Percentiles rank a stretch among this genome's conserved stretches.
Conservation (phyloP, 2,888 invertebrate species). For the Thereva nobilitata region DNA sequence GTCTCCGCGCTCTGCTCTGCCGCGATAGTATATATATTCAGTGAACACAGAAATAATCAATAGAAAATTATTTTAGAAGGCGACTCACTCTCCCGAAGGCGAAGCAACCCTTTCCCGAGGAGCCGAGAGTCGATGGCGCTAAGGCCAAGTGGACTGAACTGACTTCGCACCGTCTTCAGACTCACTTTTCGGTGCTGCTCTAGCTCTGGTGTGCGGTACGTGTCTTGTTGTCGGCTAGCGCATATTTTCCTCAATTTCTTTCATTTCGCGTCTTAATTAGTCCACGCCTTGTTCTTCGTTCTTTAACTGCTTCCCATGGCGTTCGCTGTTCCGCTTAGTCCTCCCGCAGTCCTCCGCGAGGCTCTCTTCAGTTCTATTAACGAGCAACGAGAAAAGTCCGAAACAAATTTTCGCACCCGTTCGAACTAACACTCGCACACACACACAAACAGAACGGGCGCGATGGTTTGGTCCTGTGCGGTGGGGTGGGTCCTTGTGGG, state of each 20-base stretch:
- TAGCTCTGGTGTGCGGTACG: slow-evolving; percentile 20
- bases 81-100: slow-evolving; percentile 21
- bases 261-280: slow-evolving; percentile 42
- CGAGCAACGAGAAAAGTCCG: too few species aligned
- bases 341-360: too few species aligned
- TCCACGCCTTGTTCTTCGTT: slow-evolving; percentile 38
- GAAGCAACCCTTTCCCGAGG: slow-evolving; percentile 35
- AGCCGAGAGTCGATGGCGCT: slow-evolving; percentile 7
- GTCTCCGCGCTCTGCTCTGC: neutral
- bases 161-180: slow-evolving; percentile 3
- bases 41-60: slow-evolving; percentile 40
- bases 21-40: slow-evolving; percentile 9
- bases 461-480: too few species aligned
- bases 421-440: too few species aligned
- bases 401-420: too few species aligned
- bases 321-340: too few species aligned
- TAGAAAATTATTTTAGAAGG: slow-evolving; percentile 39
- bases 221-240: slow-evolving; percentile 24
- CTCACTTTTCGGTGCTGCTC: slow-evolving; percentile 18
- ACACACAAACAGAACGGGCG: too few species aligned
- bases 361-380: too few species aligned
- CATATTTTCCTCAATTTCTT: slow-evolving; percentile 38
- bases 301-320: neutral
- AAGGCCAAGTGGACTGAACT: neutral
- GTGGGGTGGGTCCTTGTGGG: too few species aligned